Evolutionary conservation across 2,113 vertebrate species (phyloP).

Genomic region (Lepisosteus osseus): DNA sequence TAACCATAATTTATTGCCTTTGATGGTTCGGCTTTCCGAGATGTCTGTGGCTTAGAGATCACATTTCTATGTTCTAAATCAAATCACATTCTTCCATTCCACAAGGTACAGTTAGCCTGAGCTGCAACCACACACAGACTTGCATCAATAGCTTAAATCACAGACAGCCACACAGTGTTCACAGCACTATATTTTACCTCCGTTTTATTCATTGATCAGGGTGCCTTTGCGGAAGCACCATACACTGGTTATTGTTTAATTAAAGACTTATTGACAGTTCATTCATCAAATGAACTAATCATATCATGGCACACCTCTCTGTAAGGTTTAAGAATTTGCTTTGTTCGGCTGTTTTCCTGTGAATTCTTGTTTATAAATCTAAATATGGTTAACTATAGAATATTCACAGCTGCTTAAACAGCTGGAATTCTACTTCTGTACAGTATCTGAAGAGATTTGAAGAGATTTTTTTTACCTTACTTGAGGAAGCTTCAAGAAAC

Average conservation of each 20-base stretch:
- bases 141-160: background rate
- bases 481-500: too few relatives aligned
- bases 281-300: slow-evolving; percentile 37
- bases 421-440: too few relatives aligned
- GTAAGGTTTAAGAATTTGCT: slow-evolving; percentile 19
- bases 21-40: background rate
- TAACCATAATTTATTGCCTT: slow-evolving; percentile 1
- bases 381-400: slow-evolving; percentile 31
- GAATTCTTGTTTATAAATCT: slow-evolving; percentile 23
- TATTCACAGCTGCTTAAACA: slow-evolving; percentile 16
- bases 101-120: background rate
- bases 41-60: background rate
- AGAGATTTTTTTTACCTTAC: too few relatives aligned
- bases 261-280: slow-evolving; percentile 26
- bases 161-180: background rate
- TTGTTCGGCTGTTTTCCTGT: slow-evolving; percentile 11
- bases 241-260: slow-evolving; percentile 38
- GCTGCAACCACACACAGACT: background rate
- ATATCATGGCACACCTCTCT: slow-evolving; percentile 20
- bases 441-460: too few relatives aligned
- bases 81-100: background rate
- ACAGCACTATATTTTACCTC: background rate
- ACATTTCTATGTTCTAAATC: background rate
- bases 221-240: background rate
- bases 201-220: background rate